Base-by-base conservation (phyloP, 92 coral and sea anemone genomes). In the Siderastrea radians region DNA sequence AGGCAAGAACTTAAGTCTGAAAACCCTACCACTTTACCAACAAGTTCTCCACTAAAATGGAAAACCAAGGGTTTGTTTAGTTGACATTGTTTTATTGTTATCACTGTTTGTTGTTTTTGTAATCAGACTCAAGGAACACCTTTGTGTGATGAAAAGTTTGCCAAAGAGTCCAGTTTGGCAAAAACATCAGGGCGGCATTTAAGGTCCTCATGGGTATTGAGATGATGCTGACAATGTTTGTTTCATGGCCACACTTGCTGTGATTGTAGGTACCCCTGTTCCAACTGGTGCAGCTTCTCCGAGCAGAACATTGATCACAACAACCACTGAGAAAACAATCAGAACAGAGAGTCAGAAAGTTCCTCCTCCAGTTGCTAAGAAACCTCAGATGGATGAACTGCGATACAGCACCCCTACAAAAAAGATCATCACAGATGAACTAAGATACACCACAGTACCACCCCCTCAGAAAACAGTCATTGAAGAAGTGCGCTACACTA, bases 401-500 rank as follows among this genome's bases (percentile, higher is more conserved):
- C 67, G 74, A 50, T 70, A 91, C 61, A 9, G 67, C 13, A 67
- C 87, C 16, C 72, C 83, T 14, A 76, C 95, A 52, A 92, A 90
- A 89, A 92, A 87, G 60, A 66, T 82, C 6, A 88, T 87, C 3
- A 86, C 82, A 6, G 95, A 94, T 17, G 98, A 93, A 43, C 82
- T 83, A 4, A 83, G 91, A 58, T 86, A 90, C 64, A 86, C 88
- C 13, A 83, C 95, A 1, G 86, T 88, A 2, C 91, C 95, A 15
- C 92, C 89, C 44, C 76, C 81, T 6, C 90, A 91, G 89, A 91
- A 90, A 66, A 83, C 91, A 49, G 74, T 72, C n/a, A 77, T 82
- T 6, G 94, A 92, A 54, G 96, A 84, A 61, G 66, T 84, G 50
- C 79, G 88, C 45, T 91, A 86, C 72, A 79, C 88, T 46, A 89